Conservation (phyloP, 2,888 invertebrate species). For the Erynnis tages region DNA sequence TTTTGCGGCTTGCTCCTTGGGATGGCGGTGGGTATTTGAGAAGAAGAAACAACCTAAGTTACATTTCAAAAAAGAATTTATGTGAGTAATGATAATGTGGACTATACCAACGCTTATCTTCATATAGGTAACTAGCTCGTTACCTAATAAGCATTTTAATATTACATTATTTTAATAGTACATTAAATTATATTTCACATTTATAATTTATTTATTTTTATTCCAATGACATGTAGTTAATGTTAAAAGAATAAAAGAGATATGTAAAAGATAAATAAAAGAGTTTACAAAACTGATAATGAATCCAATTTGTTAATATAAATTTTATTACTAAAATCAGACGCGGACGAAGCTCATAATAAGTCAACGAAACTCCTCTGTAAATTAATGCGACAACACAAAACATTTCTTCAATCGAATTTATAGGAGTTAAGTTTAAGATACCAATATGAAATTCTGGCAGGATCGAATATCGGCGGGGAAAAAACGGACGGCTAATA, state of each 20-base stretch:
- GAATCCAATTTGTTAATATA: too few relatives aligned
- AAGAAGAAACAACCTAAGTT: background rate
- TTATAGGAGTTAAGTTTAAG: constrained; percentile 26
- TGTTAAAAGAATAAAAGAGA: too few relatives aligned
- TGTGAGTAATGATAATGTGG: too few relatives aligned
- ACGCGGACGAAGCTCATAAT: constrained; percentile 14
- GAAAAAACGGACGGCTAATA: constrained; percentile 56
- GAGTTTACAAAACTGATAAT: too few relatives aligned
- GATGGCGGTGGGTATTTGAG: background rate
- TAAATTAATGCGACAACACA: constrained; percentile 28
- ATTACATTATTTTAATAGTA: too few relatives aligned
- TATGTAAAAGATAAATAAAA: too few relatives aligned
- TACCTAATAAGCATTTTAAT: too few relatives aligned
- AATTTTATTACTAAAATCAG: constrained; percentile 4
- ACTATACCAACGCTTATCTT: too few relatives aligned
- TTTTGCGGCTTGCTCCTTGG: constrained; percentile 14
- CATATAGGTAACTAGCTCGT: too few relatives aligned
- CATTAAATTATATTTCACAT: too few relatives aligned
- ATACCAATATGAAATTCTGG: constrained; percentile 53
- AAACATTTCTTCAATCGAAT: constrained; percentile 26
- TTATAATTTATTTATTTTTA: too few relatives aligned
- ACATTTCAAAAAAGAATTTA: background rate
- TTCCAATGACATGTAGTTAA: too few relatives aligned
- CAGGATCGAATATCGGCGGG: constrained; percentile 57
- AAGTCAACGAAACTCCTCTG: constrained; percentile 19